A percentile compares a stretch with the other conserved stretches of the same genome.
Conservation (phyloP, 2,113 vertebrate species). For the Etheostoma spectabile region DNA sequence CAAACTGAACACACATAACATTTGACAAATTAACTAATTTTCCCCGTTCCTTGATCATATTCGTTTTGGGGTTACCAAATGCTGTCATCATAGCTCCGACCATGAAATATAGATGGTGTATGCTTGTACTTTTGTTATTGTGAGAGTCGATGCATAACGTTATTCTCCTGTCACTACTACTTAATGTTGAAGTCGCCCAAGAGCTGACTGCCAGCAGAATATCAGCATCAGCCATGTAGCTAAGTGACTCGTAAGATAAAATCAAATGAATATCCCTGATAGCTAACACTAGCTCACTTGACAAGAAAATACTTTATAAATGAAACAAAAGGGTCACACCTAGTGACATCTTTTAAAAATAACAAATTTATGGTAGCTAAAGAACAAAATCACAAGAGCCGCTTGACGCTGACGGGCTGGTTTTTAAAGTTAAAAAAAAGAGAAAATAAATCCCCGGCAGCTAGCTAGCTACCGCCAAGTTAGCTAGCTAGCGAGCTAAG, state of each 20-base stretch:
- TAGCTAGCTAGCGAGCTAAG: slow-evolving; percentile 51
- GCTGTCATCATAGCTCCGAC: background rate
- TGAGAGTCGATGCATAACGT: background rate
- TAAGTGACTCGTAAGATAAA: background rate
- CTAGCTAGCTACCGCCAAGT: background rate
- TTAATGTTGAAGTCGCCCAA: background rate
- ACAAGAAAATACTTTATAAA: slow-evolving; percentile 1
- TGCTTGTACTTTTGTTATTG: background rate
- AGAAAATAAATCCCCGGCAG: background rate
- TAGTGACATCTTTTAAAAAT: background rate
- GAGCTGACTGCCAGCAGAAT: background rate
- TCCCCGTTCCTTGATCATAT: background rate
- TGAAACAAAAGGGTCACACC: background rate
- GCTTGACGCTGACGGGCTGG: rapidly evolving
- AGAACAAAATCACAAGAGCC: background rate
- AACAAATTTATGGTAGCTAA: background rate
- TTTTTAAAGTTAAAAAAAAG: background rate
- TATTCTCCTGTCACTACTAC: background rate
- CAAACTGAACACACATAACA: background rate
- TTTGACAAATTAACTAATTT: background rate
- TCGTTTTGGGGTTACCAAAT: background rate
- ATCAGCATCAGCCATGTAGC: background rate
- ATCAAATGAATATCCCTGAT: slow-evolving; percentile 29
- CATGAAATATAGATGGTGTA: background rate
- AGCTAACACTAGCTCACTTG: slow-evolving; percentile 29